These are phyloP conservation scores for Charanyca ferruginea DNA, from an alignment of 2,888 invertebrate genomes.

Conservation along the genomic window DNA sequence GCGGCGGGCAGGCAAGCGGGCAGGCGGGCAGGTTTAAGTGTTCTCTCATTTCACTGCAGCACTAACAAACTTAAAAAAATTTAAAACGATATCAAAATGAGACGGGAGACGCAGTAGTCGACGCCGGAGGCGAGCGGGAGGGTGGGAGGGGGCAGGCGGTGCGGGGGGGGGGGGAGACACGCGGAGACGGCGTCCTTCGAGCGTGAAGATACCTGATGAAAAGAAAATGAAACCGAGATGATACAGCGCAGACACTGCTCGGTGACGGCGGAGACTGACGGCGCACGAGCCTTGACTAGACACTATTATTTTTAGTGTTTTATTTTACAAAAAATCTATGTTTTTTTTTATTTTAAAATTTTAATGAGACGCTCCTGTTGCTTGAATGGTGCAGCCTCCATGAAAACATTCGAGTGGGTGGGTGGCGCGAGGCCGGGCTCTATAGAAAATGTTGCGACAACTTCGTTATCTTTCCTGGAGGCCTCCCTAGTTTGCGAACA, in stretches of 20 bases:
- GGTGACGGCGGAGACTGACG: conserved; percentile 11
- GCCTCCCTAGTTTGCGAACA: conserved; percentile 8
- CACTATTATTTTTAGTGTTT: conserved; percentile 36
- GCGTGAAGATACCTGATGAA: conserved; percentile 85
- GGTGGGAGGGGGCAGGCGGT: not conserved
- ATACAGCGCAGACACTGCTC: conserved; percentile 62
- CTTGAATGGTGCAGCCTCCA: conserved; percentile 31
- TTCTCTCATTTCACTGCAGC: conserved; percentile 63
- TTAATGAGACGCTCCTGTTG: conserved; percentile 58
- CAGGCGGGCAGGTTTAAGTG: conserved; percentile 32
- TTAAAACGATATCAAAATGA: conserved; percentile 78
- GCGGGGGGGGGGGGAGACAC: conserved; percentile 36
- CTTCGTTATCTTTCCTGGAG: conserved; percentile 13
- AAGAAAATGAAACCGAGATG: conserved; percentile 83
- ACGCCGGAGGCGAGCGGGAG: not conserved
- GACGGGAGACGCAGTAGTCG: conserved; percentile 47
- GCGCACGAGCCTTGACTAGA: conserved; percentile 8
- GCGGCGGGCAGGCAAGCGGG: not conserved
- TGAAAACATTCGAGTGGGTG: not conserved
- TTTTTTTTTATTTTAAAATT: conserved; percentile 64
- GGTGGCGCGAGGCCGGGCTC: not conserved
- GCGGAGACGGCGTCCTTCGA: conserved; percentile 75
- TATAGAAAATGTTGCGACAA: conserved; percentile 22
- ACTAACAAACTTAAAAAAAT: conserved; percentile 69
- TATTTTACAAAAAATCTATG: conserved; percentile 40